phyloP scores from a whole-genome alignment of 2,888 invertebrate species.

The Melanostoma scalare region DNA sequence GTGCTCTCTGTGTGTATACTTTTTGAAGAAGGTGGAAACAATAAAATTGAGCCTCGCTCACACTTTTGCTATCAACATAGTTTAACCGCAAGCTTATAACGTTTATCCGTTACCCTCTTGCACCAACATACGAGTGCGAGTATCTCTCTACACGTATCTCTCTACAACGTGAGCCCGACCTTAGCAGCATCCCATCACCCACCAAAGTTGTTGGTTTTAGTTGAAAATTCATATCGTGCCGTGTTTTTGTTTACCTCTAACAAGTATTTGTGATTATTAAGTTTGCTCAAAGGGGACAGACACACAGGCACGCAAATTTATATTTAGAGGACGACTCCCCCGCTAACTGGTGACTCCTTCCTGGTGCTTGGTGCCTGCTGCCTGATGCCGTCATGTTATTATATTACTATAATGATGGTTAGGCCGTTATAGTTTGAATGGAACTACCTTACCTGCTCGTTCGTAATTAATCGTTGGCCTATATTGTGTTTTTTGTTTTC shows the following conservation, averaged over 20 bases:
- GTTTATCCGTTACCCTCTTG: constrained; percentile 52
- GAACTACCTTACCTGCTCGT: constrained; percentile 15
- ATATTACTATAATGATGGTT: constrained; percentile 51
- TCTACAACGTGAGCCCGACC: too few species aligned
- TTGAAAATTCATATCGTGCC: constrained; percentile 63
- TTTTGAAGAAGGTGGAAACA: constrained; percentile 65
- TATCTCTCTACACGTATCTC: background rate
- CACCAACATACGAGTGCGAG: constrained; percentile 36
- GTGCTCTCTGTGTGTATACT: constrained; percentile 29
- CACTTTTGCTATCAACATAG: constrained; percentile 59
- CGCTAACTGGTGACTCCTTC: too few species aligned
- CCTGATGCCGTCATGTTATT: constrained; percentile 48
- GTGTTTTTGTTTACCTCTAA: constrained; percentile 63
- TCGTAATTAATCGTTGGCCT: constrained; percentile 31
- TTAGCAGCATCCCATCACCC: background rate
- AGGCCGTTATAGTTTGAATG: background rate
- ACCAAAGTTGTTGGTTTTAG: constrained; percentile 63
- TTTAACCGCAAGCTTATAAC: constrained; percentile 55
- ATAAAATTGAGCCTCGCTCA: constrained; percentile 60
- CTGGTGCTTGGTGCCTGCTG: constrained; percentile 9
- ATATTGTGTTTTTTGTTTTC: too few species aligned
- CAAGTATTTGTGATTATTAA: constrained; percentile 66
- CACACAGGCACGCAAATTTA: constrained; percentile 33
- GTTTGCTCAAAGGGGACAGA: constrained; percentile 45
- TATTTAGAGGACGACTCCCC: constrained; percentile 6